Percentiles rank a stretch among this genome's conserved stretches.
phyloP scores from a whole-genome alignment of 2,888 invertebrate genomes.

The Meta bourneti region DNA sequence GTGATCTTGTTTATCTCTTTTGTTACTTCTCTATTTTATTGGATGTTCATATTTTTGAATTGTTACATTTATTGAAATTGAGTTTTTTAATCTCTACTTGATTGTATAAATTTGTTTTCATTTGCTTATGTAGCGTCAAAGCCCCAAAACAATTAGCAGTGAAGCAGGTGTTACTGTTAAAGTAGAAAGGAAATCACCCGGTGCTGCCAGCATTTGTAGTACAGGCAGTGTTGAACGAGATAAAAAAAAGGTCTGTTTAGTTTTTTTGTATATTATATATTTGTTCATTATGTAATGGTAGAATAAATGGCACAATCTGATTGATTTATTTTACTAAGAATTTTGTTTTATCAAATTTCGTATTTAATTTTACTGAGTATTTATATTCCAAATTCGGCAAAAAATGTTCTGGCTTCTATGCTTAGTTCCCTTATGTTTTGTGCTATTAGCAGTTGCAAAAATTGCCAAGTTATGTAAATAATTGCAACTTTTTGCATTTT shows the following conservation, averaged over 20 bases:
- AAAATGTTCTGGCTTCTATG: not conserved
- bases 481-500: no score
- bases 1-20: no score
- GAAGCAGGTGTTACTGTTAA: conserved; percentile 57
- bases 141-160: conserved; percentile 64
- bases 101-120: no score
- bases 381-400: not conserved
- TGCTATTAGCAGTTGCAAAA: no score
- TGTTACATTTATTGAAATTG: no score
- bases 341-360: not conserved
- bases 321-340: no score
- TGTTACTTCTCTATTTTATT: no score
- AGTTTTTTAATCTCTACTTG: no score
- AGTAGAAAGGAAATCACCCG: conserved; percentile 80
- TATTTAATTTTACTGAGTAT: not conserved
- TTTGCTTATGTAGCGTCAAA: conserved; percentile 54
- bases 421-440: not conserved
- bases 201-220: conserved; percentile 80
- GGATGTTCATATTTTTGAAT: no score
- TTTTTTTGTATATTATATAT: not conserved
- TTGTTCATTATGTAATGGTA: not conserved
- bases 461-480: no score
- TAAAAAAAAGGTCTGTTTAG: conserved; percentile 76
- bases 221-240: conserved; percentile 79
- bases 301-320: no score